These are phyloP conservation scores for Octodonta nipae DNA, from an alignment of 2,888 invertebrate species.

Conservation along the genomic window DNA sequence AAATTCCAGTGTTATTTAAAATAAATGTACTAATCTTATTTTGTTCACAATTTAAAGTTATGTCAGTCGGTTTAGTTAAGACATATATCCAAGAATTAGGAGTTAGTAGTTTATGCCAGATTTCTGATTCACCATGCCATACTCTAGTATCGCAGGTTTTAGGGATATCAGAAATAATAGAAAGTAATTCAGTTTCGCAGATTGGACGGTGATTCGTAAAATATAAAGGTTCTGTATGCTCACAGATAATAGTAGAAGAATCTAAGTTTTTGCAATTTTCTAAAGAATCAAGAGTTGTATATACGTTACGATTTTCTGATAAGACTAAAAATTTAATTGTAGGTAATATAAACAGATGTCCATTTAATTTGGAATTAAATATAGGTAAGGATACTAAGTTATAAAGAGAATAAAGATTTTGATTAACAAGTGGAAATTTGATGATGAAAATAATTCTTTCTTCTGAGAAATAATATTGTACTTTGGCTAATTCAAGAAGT, in stretches of 20 bases:
- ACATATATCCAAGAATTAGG: too few species aligned
- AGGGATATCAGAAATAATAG: background rate
- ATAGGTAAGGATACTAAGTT: slow-evolving; percentile 8
- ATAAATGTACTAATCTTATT: too few species aligned
- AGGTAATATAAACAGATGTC: slow-evolving; percentile 7
- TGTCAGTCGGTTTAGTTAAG: too few species aligned
- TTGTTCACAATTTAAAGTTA: too few species aligned
- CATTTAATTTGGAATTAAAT: slow-evolving; percentile 2
- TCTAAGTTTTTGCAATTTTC: slow-evolving; percentile 4
- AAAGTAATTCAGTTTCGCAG: slow-evolving; percentile 9
- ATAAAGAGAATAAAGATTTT: slow-evolving; percentile 6
- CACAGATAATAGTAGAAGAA: slow-evolving; percentile 4
- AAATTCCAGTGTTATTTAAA: too few species aligned
- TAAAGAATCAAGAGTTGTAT: slow-evolving; percentile 4
- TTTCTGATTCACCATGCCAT: too few species aligned
- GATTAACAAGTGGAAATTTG: slow-evolving; percentile 8
- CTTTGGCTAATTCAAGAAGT: slow-evolving; percentile 3
- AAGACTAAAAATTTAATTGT: slow-evolving; percentile 6
- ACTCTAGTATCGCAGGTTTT: slow-evolving; percentile 6
- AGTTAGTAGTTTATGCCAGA: too few species aligned
- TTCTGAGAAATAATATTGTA: slow-evolving; percentile 8
- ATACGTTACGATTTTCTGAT: slow-evolving; percentile 7
- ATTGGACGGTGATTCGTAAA: slow-evolving; percentile 4
- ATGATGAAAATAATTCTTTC: slow-evolving; percentile 9
- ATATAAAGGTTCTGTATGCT: slow-evolving; percentile 4